Evolutionary conservation across 1,140 invertebrate species (phyloP), one percentile per base, ranked within the genome.

Genomic region (Drosophila rhopaloa): DNA sequence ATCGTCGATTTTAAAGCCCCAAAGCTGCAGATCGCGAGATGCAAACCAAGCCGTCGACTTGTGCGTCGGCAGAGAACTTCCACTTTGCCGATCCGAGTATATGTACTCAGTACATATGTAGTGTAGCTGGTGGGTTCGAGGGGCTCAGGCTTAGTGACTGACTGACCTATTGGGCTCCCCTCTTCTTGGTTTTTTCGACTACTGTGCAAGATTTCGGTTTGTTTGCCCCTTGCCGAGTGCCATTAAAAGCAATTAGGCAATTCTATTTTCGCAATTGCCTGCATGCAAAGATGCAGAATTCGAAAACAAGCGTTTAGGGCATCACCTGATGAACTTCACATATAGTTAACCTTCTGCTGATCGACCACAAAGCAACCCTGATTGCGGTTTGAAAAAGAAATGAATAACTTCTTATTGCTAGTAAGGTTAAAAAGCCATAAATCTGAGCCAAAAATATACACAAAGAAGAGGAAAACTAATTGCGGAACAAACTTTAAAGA

Each of bases 1-100:
- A 51, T 44, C 59, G 56, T 38, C 19, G 84, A 80, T 86, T 86
- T 86, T 89, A 86, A 86, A 88, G 83, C 59, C 59, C 40, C 29
- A 11, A 59, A 53, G 50, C 50, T 53, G 50, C 32, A 37, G 32
- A 53, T 53, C 50, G 67, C 75, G 41, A 62, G 56, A 79, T 57
- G 63, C 76, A 79, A 71, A 43, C 61, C 55, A 63, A 68, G 51
- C 68, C 61, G 35, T 37, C 51, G 48, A 8, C 50, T 38, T 24
- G 47, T 56, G 46, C 63, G 46, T 14, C 35, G 48, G 43, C 54
- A 58, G 60, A 76, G 73, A 76, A 66, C 73, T 66, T 67, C 71
- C 48, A 55, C 32, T 75, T 47, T 43, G 41, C 38, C 38, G 57
- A 74, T 54, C 29, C 27, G 43, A 9, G 57, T n/a, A 41, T n/a